Base-by-base conservation (phyloP, 2,113 vertebrate species). In the Syngnathoides biaculeatus region DNA sequence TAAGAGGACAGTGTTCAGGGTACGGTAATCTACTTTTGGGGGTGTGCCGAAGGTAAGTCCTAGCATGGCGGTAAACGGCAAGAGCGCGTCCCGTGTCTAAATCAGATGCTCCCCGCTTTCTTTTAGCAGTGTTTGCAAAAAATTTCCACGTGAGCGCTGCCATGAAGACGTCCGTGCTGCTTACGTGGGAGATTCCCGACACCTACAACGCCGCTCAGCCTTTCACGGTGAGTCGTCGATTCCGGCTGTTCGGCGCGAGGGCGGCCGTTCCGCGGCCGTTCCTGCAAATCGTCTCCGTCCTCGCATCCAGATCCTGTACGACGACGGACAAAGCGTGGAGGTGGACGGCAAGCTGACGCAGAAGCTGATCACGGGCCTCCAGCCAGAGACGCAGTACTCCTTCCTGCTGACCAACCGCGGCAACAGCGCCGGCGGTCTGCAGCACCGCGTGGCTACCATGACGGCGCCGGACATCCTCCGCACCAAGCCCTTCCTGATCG, bases 41-140 rank as follows among this genome's bases (percentile, higher is more conserved):
- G 78, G 64, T 64, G 15, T 79, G 74, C 42, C 22, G 72, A 92
- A 57, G 90, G 91, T 92, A 92, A 92, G 91, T 24, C 68, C n/a
- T 64, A 59, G 71, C 15, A 50, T 57, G 62, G 17, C 53, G 63
- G 27, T 17, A 48, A 42, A 59, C 45, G 56, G 22, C 13, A 66
- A 71, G 56, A 45, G 59, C 86, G 11, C 11, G 48, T 52, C 48
- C 3, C 91, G 79, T 91, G 92, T 95, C 93, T 98, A 95, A 96
- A 95, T 95, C 87, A 88, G 75, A 60, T 82, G 91, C 93, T 93
- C 89, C 91, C 57, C 81, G 93, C 92, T 94, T 94, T 93, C 92
- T 95, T 93, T 97, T 99, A 99, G 97, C 97, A 99, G 97, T 98
- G 96, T 99, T 99, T 93, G 97, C 97, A 98, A 99, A 99, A 95